Base-by-base conservation (phyloP, 2,888 invertebrate genomes). In the Allophyes oxyacanthae region DNA sequence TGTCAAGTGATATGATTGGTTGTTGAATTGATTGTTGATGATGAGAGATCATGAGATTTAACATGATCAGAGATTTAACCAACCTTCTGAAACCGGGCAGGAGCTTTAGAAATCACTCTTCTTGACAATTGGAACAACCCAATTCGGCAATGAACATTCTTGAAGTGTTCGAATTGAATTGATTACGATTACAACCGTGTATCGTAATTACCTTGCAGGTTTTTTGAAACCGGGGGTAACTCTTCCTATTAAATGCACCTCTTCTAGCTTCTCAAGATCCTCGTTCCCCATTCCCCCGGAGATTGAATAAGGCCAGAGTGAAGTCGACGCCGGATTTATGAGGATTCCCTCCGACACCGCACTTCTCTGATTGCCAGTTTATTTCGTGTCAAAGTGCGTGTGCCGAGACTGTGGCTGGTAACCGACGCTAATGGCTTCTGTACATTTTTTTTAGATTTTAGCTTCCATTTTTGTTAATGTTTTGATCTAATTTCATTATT, bases 311-410 rank as follows among this genome's bases (percentile, higher is more conserved):
- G 89, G 85, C 84, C 66, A 76, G 84, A 86, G 87, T 85, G 84
- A 81, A 89, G 87, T 86, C 86, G 85, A 81, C 84, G 75, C 81
- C 84, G 91, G 92, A 92, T 92, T 92, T 92, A 92, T 90, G 90
- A 84, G 92, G 90, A 90, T 89, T 89, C 90, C 81, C 85, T 77
- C 84, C 85, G 87, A 88, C 89, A 82, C 83, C 84, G 89, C 89
- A 90, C 90, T 90, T 80, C 83, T 80, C 84, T 88, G 91, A 91
- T 92, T 91, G 91, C 89, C 89, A 85, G 91, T 91, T 91, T 91
- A 90, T 91, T 90, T 87, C 81, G 87, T 87, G 87, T 85, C 88
- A 86, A 87, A 88, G 86, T 89, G 92, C 89, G 91, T 90, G 82
- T 78, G 83, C 79, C 70, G 67, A 58, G 68, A 58, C 72, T 59